These are phyloP conservation scores for Myiotriccus ornatus DNA, from an alignment of 2,797 vertebrate species.

Conservation along the genomic window DNA sequence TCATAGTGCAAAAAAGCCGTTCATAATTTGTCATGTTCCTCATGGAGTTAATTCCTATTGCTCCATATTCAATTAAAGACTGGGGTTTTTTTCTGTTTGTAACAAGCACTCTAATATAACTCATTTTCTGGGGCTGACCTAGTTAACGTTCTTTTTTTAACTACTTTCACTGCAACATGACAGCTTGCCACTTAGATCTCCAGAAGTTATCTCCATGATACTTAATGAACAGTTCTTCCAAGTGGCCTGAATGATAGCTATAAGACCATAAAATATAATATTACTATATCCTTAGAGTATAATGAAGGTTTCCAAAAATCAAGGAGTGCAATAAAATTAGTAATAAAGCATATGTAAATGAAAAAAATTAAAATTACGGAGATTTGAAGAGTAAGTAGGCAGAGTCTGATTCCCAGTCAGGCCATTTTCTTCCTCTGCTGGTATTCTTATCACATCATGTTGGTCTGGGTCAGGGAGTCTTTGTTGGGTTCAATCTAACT, in stretches of 20 bases:
- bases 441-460: background rate
- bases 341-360: conserved; percentile 24
- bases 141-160: conserved; percentile 57
- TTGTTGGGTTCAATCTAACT: background rate
- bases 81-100: background rate
- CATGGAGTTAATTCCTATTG: background rate
- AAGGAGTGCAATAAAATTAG: conserved; percentile 39
- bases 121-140: conserved; percentile 33
- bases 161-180: conserved; percentile 8
- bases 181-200: conserved; percentile 48
- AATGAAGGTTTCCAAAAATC: conserved; percentile 37
- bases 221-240: conserved; percentile 52
- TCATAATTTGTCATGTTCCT: background rate
- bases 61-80: background rate
- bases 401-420: background rate
- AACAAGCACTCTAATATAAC: background rate
- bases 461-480: background rate
- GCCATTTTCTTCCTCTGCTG: conserved; percentile 17
- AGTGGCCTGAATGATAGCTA: conserved; percentile 27
- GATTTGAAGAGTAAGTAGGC: background rate
- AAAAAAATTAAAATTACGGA: conserved; percentile 11
- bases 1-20: background rate
- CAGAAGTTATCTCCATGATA: conserved; percentile 36
- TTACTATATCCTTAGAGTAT: conserved; percentile 24
- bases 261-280: conserved; percentile 12